Conservation (phyloP, 2,888 invertebrate species). For the Rhamnusium bicolor region DNA sequence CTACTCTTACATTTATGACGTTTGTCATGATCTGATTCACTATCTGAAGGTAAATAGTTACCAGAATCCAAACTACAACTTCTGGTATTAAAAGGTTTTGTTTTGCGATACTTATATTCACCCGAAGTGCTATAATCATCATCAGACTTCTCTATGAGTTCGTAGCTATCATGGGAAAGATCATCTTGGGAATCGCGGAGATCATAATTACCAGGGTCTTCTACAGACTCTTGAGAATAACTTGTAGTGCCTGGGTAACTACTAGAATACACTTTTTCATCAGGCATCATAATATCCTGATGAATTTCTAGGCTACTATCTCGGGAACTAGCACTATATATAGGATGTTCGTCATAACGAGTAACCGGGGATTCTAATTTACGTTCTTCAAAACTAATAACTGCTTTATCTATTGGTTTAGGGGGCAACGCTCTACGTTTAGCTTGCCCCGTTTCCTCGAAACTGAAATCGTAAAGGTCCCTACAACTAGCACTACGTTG, state of each 20-base stretch:
- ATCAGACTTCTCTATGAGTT: conserved; percentile 84
- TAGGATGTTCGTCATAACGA: conserved; percentile 80
- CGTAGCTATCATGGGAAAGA: conserved; percentile 91
- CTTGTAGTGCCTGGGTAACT: conserved; percentile 88
- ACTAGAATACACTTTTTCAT: conserved; percentile 86
- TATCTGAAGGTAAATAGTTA: conserved; percentile 83
- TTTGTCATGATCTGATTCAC: conserved; percentile 76
- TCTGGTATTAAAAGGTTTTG: conserved; percentile 69
- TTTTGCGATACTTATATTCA: conserved; percentile 65
- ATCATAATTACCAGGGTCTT: conserved; percentile 77
- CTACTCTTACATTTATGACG: conserved; percentile 79
- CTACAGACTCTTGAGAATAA: conserved; percentile 78
- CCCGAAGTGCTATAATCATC: conserved; percentile 74
- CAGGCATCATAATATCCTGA: conserved; percentile 77
- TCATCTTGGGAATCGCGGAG: conserved; percentile 86
- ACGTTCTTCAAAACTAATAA: conserved; percentile 66
- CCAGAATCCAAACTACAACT: conserved; percentile 85
- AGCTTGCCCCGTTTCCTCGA: conserved; percentile 80
- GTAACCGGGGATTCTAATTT: conserved; percentile 81
- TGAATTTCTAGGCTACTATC: conserved; percentile 78
- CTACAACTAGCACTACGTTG: conserved; percentile 88
- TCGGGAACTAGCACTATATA: conserved; percentile 78
- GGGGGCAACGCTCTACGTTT: conserved; percentile 74
- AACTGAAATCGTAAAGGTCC: conserved; percentile 85
- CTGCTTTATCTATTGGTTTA: conserved; percentile 68